Evolutionary conservation across 2,113 vertebrate species (phyloP), one percentile per base, ranked within the genome.

Genomic region (Setophaga coronata): DNA sequence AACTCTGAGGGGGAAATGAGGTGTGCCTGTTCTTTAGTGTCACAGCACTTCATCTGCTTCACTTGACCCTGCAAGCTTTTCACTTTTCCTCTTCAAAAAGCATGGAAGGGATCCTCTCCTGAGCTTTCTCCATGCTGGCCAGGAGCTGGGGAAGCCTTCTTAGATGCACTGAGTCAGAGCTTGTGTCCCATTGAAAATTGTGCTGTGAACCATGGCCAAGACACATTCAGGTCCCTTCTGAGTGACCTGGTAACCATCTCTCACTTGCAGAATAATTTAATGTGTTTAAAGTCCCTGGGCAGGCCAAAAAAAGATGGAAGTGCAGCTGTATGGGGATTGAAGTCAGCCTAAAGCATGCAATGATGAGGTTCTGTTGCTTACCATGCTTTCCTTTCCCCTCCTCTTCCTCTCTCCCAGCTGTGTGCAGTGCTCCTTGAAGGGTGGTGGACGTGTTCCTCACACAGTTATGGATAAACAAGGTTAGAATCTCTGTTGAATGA

Each of bases 381-480:
- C 2, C 3, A 23, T 33, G 2, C 58, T 79, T 70, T 53, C 7
- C n/a, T 78, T 74, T 88, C 12, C 14, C 50, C 7, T 58, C 3
- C 21, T 24, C 20, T 71, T 79, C 38, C 4, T 3, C 19, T 58
- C 45, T 8, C 24, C 9, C 19, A 47, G 20, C 26, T 47, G 2
- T 0, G 26, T 45, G 10, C 23, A 26, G 34, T 12, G n/a, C 33
- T 79, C 18, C 29, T 58, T 47, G 60, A 62, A 62, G 57, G 18
- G 7, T 24, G 9, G 47, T n/a, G 47, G 70, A 54, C 36, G 54
- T 4, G 16, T 66, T 94, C 12, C 26, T 61, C 15, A 4, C 0
- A 0, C 4, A 2, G 6, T 40, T 69, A 26, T 8, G 10, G 57
- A 19, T 34, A 73, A 79, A 38, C 11, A 43, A 3, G 0, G 1